These are phyloP conservation scores for Cynopterus brachyotis DNA, from an alignment of 2,113 vertebrate genomes.

Conservation along the genomic window DNA sequence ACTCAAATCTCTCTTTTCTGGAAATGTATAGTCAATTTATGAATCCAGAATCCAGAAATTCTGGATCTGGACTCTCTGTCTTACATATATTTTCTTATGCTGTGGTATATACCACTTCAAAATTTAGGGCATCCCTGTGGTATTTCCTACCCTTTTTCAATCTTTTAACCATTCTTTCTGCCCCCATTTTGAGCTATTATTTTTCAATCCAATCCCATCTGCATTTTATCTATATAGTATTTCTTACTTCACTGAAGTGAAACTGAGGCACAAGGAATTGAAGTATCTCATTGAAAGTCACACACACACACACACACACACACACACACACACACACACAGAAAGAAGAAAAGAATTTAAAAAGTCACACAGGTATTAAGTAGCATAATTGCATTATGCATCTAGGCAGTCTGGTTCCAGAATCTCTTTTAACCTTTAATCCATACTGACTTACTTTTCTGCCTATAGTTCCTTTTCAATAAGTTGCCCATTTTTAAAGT, in stretches of 20 bases:
- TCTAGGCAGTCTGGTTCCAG: background rate
- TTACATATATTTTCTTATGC: background rate
- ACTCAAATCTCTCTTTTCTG: background rate
- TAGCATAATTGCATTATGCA: background rate
- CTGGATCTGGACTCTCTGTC: background rate
- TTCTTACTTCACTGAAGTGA: background rate
- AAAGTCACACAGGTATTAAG: background rate
- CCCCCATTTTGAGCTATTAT: background rate
- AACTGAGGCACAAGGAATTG: background rate
- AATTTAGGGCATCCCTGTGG: fast-evolving
- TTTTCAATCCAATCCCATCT: background rate
- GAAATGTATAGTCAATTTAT: background rate
- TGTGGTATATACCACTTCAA: background rate
- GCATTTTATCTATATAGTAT: background rate
- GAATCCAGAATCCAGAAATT: background rate
- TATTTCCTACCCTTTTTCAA: background rate
- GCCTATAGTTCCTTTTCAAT: background rate
- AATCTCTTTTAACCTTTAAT: background rate
- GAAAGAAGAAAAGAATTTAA: too few species aligned
- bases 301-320: too few species aligned
- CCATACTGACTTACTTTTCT: background rate
- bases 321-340: too few species aligned
- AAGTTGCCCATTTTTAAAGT: background rate
- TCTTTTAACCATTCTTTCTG: background rate
- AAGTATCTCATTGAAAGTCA: background rate